A percentile compares a stretch with the other conserved stretches of the same genome.
phyloP scores from a whole-genome alignment of 2,797 vertebrate genomes.

The Aphelocoma californica region DNA sequence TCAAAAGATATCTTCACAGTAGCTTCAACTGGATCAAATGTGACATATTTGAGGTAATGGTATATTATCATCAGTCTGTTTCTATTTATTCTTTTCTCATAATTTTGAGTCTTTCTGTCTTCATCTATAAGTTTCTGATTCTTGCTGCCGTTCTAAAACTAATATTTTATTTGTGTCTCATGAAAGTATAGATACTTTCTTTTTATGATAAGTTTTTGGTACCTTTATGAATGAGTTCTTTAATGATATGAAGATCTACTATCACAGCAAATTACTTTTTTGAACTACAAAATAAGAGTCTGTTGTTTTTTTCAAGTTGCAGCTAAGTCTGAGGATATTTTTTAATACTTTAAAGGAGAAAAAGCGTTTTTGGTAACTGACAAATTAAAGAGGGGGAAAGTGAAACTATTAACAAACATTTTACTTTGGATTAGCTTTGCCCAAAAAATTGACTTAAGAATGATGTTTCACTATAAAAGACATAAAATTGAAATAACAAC shows the following conservation, averaged over 20 bases:
- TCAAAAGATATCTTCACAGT: not conserved
- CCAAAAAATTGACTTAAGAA: not conserved
- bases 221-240: not conserved
- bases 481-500: not conserved
- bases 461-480: not conserved
- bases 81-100: not conserved
- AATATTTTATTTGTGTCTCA: not conserved
- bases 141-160: not conserved
- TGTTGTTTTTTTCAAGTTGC: not conserved
- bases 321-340: not conserved
- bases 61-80: not conserved
- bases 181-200: not conserved
- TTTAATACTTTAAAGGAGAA: not conserved
- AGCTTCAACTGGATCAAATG: not conserved
- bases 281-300: not conserved
- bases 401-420: not conserved
- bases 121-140: not conserved
- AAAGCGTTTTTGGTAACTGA: not conserved
- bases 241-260: not conserved
- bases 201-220: not conserved
- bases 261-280: not conserved
- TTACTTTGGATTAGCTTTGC: not conserved
- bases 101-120: not conserved
- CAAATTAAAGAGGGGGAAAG: not conserved
- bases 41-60: not conserved